Evolutionary conservation across 1,140 invertebrate species (phyloP).

Genomic region (Littorina saxatilis): DNA sequence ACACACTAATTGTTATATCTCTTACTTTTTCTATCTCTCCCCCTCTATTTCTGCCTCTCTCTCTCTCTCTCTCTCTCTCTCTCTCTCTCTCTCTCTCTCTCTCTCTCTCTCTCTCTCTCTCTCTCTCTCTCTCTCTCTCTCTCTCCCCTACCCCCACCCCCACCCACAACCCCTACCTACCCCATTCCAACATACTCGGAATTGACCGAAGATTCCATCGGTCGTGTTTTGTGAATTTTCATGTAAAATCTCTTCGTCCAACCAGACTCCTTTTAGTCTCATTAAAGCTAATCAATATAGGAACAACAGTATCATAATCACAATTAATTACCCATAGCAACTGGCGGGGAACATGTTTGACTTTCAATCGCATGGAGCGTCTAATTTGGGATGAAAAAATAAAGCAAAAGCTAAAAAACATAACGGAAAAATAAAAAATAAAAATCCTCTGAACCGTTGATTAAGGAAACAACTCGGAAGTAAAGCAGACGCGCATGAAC

Average conservation of each 20-base stretch:
- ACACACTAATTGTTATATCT: not conserved
- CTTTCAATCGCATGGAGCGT: too few species aligned
- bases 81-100: not conserved
- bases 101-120: conserved; percentile 12
- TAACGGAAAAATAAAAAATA: too few species aligned
- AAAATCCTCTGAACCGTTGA: too few species aligned
- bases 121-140: not conserved
- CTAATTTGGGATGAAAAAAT: too few species aligned
- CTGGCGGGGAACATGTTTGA: too few species aligned
- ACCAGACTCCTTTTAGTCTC: not conserved
- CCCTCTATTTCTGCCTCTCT: conserved; percentile 1
- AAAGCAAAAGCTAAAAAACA: too few species aligned
- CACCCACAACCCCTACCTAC: not conserved
- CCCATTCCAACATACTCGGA: too few species aligned
- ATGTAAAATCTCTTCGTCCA: not conserved
- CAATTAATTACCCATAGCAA: too few species aligned
- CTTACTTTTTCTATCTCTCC: not conserved
- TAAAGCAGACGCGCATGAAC: too few species aligned
- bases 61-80: not conserved
- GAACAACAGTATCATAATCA: not conserved
- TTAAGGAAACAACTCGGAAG: too few species aligned
- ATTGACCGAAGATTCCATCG: too few species aligned
- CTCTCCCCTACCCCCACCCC: not conserved
- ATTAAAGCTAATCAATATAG: not conserved
- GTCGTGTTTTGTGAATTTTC: not conserved